phyloP scores from a whole-genome alignment of 2,797 vertebrate species.

The Sphenopsis melanotis region DNA sequence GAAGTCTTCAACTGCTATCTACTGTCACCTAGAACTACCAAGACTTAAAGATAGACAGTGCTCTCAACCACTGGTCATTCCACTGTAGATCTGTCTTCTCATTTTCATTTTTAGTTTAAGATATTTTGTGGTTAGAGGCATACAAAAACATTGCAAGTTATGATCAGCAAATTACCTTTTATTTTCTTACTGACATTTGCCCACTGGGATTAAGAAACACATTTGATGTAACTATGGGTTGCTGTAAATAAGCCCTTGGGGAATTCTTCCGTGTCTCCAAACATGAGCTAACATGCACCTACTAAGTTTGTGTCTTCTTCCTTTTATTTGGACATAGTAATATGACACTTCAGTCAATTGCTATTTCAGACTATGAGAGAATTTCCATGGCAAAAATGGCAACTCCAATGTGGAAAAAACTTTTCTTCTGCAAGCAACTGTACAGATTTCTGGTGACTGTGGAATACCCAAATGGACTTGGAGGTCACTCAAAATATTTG shows the following conservation, averaged over 20 bases:
- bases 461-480: background rate
- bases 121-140: background rate
- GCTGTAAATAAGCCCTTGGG: background rate
- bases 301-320: background rate
- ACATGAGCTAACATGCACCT: background rate
- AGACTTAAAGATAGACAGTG: background rate
- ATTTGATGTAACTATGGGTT: background rate
- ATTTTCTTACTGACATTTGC: background rate
- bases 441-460: background rate
- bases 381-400: background rate
- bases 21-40: background rate
- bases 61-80: rapidly evolving
- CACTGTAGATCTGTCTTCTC: background rate
- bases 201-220: background rate
- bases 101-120: background rate
- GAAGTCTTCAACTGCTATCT: background rate
- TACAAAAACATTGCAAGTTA: background rate
- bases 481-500: background rate
- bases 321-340: background rate
- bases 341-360: background rate
- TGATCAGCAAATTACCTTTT: background rate
- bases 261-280: background rate
- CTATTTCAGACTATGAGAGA: background rate
- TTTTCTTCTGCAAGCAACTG: background rate
- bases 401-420: background rate